Evolutionary conservation across 2,888 invertebrate species (phyloP).

Genomic region (Clusia tigrina): DNA sequence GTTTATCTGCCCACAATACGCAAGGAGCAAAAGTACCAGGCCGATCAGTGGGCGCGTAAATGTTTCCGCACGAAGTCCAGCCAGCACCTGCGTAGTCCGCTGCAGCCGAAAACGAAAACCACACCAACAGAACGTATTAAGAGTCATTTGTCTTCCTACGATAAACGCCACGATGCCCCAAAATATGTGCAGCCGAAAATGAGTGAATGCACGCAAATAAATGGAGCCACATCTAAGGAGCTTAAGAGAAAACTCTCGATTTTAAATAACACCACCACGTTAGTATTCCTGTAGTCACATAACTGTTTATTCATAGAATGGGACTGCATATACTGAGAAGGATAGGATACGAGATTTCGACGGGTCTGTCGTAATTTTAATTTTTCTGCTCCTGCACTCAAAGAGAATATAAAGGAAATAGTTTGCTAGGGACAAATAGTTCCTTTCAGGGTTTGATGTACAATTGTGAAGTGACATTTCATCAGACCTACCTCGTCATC

Average conservation of each 20-base stretch:
- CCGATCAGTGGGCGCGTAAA: conserved; percentile 68
- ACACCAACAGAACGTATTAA: conserved; percentile 69
- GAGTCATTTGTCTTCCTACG: conserved; percentile 71
- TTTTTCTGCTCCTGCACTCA: neutral
- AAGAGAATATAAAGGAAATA: neutral
- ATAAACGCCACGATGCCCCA: conserved; percentile 70
- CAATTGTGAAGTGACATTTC: too few relatives aligned
- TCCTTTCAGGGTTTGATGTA: too few relatives aligned
- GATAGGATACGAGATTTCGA: too few relatives aligned
- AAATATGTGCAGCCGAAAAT: conserved; percentile 43
- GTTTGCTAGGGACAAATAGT: too few relatives aligned
- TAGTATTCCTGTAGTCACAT: conserved; percentile 33
- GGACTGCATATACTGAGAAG: too few relatives aligned
- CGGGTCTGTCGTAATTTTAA: too few relatives aligned
- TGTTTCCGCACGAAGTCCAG: conserved; percentile 63
- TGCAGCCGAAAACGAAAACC: conserved; percentile 46
- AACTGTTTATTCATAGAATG: too few relatives aligned
- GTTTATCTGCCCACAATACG: conserved; percentile 69
- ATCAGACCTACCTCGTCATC: too few relatives aligned
- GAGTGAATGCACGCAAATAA: conserved; percentile 40
- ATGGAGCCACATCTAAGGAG: conserved; percentile 51
- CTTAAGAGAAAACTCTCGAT: conserved; percentile 58
- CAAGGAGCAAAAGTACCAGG: conserved; percentile 66
- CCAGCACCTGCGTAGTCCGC: conserved; percentile 40
- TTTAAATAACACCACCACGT: conserved; percentile 66